phyloP scores from a whole-genome alignment of 2,113 vertebrate species.

The Isurus oxyrinchus region DNA sequence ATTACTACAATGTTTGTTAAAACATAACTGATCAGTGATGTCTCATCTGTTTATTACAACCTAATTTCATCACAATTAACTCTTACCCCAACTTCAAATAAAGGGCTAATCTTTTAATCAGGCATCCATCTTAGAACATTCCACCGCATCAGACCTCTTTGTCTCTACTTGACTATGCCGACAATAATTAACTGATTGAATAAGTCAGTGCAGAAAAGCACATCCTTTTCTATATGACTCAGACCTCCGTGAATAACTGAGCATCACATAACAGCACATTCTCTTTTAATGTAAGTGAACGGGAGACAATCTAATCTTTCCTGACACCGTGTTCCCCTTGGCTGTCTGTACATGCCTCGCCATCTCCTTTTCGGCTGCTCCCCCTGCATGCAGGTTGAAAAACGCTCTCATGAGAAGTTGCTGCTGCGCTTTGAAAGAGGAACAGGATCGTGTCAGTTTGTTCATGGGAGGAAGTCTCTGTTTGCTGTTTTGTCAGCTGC shows the following conservation, averaged over 20 bases:
- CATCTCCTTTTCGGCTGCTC: neutral
- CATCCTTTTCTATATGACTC: neutral
- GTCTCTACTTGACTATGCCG: neutral
- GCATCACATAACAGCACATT: neutral
- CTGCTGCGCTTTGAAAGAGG: neutral
- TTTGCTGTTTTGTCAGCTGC: neutral
- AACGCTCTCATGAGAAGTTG: neutral
- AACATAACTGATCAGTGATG: neutral
- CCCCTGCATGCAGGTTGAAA: neutral
- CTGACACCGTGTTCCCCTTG: neutral
- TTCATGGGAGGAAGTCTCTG: neutral
- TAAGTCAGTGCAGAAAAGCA: neutral
- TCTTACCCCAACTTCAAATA: neutral
- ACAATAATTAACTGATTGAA: neutral
- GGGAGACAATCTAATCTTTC: neutral
- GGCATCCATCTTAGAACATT: neutral
- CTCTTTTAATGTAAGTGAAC: neutral
- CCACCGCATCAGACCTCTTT: neutral
- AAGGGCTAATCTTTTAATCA: neutral
- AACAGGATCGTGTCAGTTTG: neutral
- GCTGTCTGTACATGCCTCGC: neutral
- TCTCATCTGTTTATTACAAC: neutral
- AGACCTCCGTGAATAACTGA: neutral
- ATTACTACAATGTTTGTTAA: neutral
- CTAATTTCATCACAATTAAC: neutral